Evolutionary conservation across 2,113 vertebrate species (phyloP).

Genomic region (Paralichthys olivaceus): DNA sequence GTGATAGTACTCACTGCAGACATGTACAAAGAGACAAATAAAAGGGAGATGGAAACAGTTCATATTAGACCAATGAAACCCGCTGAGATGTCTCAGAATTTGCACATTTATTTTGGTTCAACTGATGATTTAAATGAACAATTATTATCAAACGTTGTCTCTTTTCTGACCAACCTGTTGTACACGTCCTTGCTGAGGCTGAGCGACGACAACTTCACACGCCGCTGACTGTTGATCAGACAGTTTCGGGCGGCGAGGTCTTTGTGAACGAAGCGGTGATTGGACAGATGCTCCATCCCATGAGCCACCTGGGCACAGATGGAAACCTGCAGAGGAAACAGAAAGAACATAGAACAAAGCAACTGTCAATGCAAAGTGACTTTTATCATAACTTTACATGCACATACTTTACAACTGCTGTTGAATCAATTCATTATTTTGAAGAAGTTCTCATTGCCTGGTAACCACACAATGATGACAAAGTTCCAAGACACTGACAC

Average conservation of each 20-base stretch:
- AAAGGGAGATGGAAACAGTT: slow-evolving; percentile 6
- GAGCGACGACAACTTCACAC: slow-evolving; percentile 92
- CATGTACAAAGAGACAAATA: slow-evolving; percentile 1
- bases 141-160: background rate
- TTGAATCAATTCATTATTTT: background rate
- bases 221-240: slow-evolving; percentile 91
- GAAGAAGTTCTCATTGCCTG: background rate
- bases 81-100: background rate
- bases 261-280: slow-evolving; percentile 93
- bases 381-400: background rate
- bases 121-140: background rate
- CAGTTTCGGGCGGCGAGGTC: slow-evolving; percentile 97
- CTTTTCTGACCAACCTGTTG: slow-evolving; percentile 86
- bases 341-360: too few relatives aligned
- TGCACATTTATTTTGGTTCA: background rate
- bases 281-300: slow-evolving; percentile 98
- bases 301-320: slow-evolving; percentile 93
- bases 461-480: background rate
- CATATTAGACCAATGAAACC: background rate
- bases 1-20: slow-evolving; percentile 93
- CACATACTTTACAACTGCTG: too few relatives aligned
- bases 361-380: background rate
- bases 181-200: slow-evolving; percentile 98
- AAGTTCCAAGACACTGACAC: background rate
- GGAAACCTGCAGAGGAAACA: slow-evolving; percentile 83